These are phyloP conservation scores for Antigone vipio DNA, from an alignment of 2,113 vertebrate species.

Conservation along the genomic window DNA sequence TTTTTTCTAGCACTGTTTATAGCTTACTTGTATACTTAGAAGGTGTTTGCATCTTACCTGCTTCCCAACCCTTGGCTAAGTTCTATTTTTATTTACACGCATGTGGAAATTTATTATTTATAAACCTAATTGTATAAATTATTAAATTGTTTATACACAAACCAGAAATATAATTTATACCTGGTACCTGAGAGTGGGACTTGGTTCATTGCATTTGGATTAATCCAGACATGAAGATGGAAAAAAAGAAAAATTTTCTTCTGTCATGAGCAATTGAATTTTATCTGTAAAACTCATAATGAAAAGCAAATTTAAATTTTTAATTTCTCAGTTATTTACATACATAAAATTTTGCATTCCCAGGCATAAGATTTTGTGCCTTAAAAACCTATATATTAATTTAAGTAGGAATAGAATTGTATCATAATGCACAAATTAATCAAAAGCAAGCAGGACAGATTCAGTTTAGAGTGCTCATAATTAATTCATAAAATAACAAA, in stretches of 20 bases:
- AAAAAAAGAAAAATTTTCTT: not conserved
- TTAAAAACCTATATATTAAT: not conserved
- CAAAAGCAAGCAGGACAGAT: not conserved
- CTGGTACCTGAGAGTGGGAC: not conserved
- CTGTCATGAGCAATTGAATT: not conserved
- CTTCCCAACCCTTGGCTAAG: not conserved
- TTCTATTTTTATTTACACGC: not conserved
- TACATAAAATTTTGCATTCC: not conserved
- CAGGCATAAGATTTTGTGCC: not conserved
- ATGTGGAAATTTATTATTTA: not conserved
- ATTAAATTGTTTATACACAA: not conserved
- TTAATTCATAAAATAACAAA: not conserved
- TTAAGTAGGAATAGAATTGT: not conserved
- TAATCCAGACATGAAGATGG: not conserved
- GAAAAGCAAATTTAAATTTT: not conserved
- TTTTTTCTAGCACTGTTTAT: not conserved
- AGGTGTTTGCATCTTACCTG: not conserved
- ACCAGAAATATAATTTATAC: not conserved
- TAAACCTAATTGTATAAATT: not conserved
- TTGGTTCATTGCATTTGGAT: not conserved
- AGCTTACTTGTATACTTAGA: not conserved
- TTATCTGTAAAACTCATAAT: not conserved
- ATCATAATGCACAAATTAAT: not conserved
- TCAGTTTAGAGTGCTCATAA: not conserved
- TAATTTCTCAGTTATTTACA: not conserved